phyloP scores from a whole-genome alignment of 2,797 vertebrate species.

The Odontamblyopus rebecca region DNA sequence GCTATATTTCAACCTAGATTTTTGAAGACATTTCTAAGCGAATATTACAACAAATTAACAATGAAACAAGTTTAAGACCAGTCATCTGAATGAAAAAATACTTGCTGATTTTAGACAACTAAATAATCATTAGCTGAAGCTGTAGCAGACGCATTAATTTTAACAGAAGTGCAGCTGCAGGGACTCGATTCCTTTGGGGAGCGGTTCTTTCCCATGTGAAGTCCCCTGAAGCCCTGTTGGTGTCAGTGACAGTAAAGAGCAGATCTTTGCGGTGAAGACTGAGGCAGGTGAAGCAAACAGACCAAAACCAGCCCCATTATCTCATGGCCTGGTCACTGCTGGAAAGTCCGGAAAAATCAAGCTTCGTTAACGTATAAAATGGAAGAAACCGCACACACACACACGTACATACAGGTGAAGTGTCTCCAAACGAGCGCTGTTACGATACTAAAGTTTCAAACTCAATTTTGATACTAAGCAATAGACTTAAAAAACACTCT shows the following conservation, averaged over 20 bases:
- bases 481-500: too few species aligned
- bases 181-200: neutral
- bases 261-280: conserved; percentile 35
- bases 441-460: too few species aligned
- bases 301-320: conserved; percentile 33
- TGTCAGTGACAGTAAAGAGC: conserved; percentile 44
- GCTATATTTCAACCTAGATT: too few species aligned
- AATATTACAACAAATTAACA: too few species aligned
- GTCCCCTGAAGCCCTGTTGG: neutral
- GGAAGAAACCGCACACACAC: neutral
- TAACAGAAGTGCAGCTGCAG: neutral
- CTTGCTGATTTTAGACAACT: too few species aligned
- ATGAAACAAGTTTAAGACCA: too few species aligned
- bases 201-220: neutral
- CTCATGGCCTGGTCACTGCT: conserved; percentile 38
- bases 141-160: neutral
- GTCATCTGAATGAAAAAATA: too few species aligned
- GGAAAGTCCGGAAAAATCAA: conserved; percentile 76
- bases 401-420: neutral
- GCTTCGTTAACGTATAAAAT: neutral
- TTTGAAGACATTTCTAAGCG: too few species aligned
- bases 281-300: conserved; percentile 65
- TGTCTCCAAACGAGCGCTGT: too few species aligned
- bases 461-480: too few species aligned
- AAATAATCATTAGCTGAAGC: too few species aligned